Evolutionary conservation across 1,140 invertebrate genomes (phyloP).

Genomic region (Saccostrea cuccullata): DNA sequence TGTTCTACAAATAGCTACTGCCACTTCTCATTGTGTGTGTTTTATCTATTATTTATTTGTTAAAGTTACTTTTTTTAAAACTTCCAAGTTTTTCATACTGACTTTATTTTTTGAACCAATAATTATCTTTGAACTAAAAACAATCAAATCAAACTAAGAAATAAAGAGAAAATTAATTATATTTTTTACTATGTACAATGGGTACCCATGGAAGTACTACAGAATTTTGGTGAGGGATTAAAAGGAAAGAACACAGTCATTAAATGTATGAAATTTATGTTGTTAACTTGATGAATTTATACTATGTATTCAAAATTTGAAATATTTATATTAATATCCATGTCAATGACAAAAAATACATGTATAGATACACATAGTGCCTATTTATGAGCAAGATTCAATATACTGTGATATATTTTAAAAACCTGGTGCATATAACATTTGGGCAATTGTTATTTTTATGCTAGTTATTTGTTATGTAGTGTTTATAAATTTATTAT

Average conservation of each 20-base stretch:
- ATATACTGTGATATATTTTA: background rate
- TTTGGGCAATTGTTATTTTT: constrained; percentile 4
- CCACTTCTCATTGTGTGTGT: background rate
- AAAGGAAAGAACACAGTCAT: too few relatives aligned
- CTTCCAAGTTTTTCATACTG: too few relatives aligned
- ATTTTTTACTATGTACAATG: too few relatives aligned
- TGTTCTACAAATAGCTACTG: constrained; percentile 13
- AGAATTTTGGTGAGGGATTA: too few relatives aligned
- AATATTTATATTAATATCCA: background rate
- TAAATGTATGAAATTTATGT: too few relatives aligned
- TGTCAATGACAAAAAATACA: background rate
- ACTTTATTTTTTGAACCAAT: too few relatives aligned
- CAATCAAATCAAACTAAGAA: too few relatives aligned
- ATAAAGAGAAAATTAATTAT: too few relatives aligned
- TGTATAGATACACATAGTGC: background rate
- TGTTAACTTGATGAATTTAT: too few relatives aligned
- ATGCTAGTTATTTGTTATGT: background rate
- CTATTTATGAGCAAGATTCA: background rate
- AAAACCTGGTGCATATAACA: background rate
- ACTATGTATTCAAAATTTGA: background rate
- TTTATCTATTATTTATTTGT: background rate
- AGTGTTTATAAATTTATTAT: too few relatives aligned
- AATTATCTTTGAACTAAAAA: too few relatives aligned
- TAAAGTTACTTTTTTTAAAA: background rate
- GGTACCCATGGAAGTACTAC: too few relatives aligned